Conservation (phyloP, 2,113 vertebrate genomes). For the Butorides virescens region DNA sequence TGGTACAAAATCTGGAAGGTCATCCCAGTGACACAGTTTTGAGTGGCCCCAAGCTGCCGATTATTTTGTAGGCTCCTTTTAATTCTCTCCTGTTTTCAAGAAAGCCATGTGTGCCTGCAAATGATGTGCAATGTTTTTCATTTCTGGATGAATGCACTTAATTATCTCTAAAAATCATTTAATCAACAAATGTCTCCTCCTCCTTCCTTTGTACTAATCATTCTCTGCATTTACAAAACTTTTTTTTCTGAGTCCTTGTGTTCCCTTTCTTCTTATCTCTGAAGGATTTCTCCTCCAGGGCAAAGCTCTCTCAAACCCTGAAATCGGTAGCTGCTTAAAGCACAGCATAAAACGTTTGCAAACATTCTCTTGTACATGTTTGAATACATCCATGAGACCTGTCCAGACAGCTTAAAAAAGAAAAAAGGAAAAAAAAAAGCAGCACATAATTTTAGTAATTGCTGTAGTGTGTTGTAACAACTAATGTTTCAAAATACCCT, state of each 20-base stretch:
- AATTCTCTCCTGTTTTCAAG: constrained; percentile 70
- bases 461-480: neutral
- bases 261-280: constrained; percentile 64
- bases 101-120: constrained; percentile 68
- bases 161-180: constrained; percentile 79
- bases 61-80: constrained; percentile 62
- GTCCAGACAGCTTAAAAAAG: neutral
- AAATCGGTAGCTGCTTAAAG: constrained; percentile 48
- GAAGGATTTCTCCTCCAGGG: constrained; percentile 68
- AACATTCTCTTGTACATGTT: constrained; percentile 43
- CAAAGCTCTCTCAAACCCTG: constrained; percentile 59
- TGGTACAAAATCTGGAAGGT: neutral
- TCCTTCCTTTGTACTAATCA: constrained; percentile 71
- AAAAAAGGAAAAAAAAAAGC: neutral
- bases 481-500: neutral
- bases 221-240: constrained; percentile 46
- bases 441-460: constrained; percentile 19
- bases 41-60: constrained; percentile 48
- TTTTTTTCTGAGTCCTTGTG: constrained; percentile 50
- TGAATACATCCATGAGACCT: constrained; percentile 25
- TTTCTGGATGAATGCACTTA: constrained; percentile 80
- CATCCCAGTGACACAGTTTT: constrained; percentile 48
- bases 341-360: constrained; percentile 55
- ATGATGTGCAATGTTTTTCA: constrained; percentile 73
- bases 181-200: constrained; percentile 76